Conservation (phyloP, 1,140 invertebrate genomes). For the Drosophila athabasca region DNA sequence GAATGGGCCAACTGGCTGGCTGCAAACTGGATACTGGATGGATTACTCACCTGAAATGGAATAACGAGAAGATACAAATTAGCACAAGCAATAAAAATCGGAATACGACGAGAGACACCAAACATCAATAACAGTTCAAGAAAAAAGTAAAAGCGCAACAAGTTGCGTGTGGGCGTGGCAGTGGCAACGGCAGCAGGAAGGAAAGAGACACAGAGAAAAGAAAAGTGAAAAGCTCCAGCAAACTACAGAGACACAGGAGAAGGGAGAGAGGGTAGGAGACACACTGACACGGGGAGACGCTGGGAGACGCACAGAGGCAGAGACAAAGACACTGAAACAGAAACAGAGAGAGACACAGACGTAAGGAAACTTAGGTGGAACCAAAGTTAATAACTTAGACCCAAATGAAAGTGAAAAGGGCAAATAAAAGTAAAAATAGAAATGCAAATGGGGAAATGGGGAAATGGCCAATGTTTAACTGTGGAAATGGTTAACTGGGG, state of each 20-base stretch:
- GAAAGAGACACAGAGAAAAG: slow-evolving; percentile 6
- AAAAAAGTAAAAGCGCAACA: slow-evolving; percentile 59
- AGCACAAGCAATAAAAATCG: slow-evolving; percentile 17
- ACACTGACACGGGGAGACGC: not conserved
- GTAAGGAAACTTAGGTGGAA: slow-evolving; percentile 26
- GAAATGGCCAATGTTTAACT: slow-evolving; percentile 16
- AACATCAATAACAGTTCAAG: slow-evolving; percentile 11
- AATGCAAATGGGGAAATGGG: slow-evolving; percentile 36
- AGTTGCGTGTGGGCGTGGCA: slow-evolving; percentile 22
- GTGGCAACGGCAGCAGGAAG: not conserved
- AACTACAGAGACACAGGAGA: slow-evolving; percentile 9
- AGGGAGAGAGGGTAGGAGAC: not conserved
- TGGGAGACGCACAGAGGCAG: too few relatives aligned
- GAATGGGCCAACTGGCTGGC: not conserved
- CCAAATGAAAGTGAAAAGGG: slow-evolving; percentile 68
- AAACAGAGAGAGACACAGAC: slow-evolving; percentile 23
- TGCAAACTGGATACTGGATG: too few relatives aligned
- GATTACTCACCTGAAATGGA: slow-evolving; percentile 45
- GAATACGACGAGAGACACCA: slow-evolving; percentile 5
- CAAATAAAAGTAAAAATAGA: slow-evolving; percentile 53
- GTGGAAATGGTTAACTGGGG: slow-evolving; percentile 16
- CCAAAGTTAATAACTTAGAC: slow-evolving; percentile 60
- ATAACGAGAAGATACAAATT: slow-evolving; percentile 23
- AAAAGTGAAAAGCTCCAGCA: slow-evolving; percentile 32
- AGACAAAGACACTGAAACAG: too few relatives aligned